Percentiles rank a stretch among this genome's conserved stretches.
phyloP scores from a whole-genome alignment of 1,140 invertebrate species.

The Lasioglossum baleicum region DNA sequence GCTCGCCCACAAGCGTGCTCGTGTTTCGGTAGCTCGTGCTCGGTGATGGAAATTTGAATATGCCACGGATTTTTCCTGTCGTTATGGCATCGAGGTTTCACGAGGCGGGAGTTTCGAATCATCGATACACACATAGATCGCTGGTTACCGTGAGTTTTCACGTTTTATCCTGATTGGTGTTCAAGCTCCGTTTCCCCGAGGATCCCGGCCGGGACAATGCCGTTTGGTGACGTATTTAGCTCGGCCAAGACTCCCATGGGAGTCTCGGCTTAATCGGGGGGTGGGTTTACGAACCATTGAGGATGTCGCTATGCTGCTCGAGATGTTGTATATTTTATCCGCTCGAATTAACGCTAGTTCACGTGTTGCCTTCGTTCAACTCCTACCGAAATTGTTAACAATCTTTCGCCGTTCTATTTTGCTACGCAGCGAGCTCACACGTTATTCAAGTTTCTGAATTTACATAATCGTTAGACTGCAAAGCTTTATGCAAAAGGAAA shows the following conservation, averaged over 20 bases:
- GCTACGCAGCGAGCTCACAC: too few species aligned
- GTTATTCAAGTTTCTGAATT: too few species aligned
- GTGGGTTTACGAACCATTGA: background rate
- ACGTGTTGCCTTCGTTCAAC: too few species aligned
- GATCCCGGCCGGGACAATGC: background rate
- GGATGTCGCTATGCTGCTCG: background rate
- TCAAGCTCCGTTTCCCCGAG: background rate
- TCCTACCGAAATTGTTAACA: too few species aligned
- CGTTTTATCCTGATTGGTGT: slow-evolving; percentile 13
- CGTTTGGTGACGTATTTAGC: slow-evolving; percentile 2
- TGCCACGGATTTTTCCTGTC: slow-evolving; percentile 40
- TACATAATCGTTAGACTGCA: too few species aligned
- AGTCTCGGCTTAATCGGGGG: slow-evolving; percentile 8
- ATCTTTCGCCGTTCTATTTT: too few species aligned
- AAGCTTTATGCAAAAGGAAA: too few species aligned
- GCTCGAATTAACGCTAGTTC: background rate
- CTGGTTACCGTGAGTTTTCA: background rate
- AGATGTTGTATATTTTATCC: slow-evolving; percentile 1
- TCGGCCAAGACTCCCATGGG: background rate
- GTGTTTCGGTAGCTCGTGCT: slow-evolving; percentile 11
- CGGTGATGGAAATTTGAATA: slow-evolving; percentile 31
- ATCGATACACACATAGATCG: too few species aligned
- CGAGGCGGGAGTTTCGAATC: background rate
- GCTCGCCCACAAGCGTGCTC: slow-evolving; percentile 26
- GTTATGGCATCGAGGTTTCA: background rate